Conservation (phyloP, 2,113 vertebrate species). For the Cynocephalus volans region DNA sequence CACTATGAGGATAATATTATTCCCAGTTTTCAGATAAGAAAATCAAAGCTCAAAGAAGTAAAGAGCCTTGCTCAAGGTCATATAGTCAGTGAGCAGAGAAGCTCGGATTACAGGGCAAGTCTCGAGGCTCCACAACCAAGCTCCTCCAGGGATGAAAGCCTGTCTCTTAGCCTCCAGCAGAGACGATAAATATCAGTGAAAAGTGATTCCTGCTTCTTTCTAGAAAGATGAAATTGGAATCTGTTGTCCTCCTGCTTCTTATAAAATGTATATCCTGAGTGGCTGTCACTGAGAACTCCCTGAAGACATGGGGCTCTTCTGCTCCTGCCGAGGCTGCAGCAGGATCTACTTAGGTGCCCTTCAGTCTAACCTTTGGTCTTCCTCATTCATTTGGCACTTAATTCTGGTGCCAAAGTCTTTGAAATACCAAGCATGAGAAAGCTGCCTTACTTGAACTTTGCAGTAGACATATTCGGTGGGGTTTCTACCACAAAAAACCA, state of each 20-base stretch:
- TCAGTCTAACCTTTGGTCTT: not conserved
- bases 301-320: not conserved
- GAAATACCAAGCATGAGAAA: not conserved
- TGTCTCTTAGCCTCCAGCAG: not conserved
- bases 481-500: not conserved
- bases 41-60: not conserved
- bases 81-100: not conserved
- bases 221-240: slow-evolving; percentile 31
- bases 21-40: slow-evolving; percentile 44
- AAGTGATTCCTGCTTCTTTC: slow-evolving; percentile 51
- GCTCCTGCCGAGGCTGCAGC: not conserved
- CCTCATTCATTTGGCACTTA: not conserved
- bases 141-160: not conserved
- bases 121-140: not conserved
- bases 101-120: not conserved
- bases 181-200: not conserved
- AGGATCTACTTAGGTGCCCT: not conserved
- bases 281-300: too few species aligned
- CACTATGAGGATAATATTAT: not conserved
- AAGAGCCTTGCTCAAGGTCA: not conserved
- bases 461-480: not conserved
- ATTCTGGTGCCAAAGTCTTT: not conserved
- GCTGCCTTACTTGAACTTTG: not conserved
- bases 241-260: not conserved
- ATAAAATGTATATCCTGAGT: not conserved